Base-by-base conservation (phyloP, 2,113 vertebrate species). In the Odocoileus virginianus region DNA sequence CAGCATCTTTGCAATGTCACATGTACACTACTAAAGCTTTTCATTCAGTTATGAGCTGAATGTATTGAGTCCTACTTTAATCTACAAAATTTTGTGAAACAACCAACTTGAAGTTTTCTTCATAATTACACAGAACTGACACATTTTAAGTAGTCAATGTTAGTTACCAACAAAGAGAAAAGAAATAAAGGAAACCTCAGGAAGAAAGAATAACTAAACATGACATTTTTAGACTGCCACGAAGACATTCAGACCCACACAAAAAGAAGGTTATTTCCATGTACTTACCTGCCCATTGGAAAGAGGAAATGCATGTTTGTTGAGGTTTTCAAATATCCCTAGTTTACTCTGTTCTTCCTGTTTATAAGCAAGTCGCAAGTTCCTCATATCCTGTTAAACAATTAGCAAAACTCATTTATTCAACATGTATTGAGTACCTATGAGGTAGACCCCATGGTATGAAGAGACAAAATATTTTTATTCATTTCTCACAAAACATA, bases 311-410 rank as follows among this genome's bases (percentile, higher is more conserved):
- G 99, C 99, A 0, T 99, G 98, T 64, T 98, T 99, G 61, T 98
- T 98, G n/a, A 99, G 98, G 83, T 99, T 98, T 93, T 99, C 99
- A 98, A 99, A 99, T 96, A 99, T 99, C 79, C 99, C 99, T 55
- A 99, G 98, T 61, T 99, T 99, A 92, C 96, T 99, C 92, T 99
- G 99, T 76, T 99, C 99, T 96, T 99, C 99, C 86, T 99, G 99
- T 98, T 99, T 99, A 98, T 99, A 99, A 89, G 99, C 99, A 95
- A 99, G 99, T 97, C 99, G 98, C 86, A 99, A 98, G 98, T 99
- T 99, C 98, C 99, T 99, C 99, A 99, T 99, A 98, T 99, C 99
- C 99, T 99, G 98, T 95, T 52, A 95, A 98, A 93, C 45, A 95
- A 97, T 95, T 93, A 97, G 89, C 64, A 95, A 47, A 93, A 83